These are phyloP conservation scores for Sinella curviseta DNA, from an alignment of 1,140 invertebrate species.

Conservation along the genomic window DNA sequence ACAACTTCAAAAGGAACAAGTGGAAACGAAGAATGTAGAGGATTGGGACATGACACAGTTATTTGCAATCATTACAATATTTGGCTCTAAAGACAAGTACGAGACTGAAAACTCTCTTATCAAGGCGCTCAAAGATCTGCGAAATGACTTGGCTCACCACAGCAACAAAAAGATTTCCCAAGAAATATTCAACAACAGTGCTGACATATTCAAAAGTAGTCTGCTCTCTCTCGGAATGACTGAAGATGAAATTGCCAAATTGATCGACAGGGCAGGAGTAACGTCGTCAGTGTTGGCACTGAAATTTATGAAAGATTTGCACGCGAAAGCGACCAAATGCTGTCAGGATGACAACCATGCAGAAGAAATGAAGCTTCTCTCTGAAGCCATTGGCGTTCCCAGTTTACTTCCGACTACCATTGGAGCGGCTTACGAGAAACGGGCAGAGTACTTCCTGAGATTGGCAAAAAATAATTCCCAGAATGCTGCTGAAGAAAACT, in stretches of 20 bases:
- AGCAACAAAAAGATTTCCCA: not conserved
- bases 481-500: not conserved
- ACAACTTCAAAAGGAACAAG: too few species aligned
- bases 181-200: not conserved
- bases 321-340: not conserved
- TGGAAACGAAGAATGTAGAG: too few species aligned
- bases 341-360: not conserved
- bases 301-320: not conserved
- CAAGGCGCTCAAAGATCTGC: not conserved
- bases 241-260: not conserved
- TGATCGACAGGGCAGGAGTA: not conserved
- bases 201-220: not conserved
- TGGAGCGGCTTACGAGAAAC: not conserved
- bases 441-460: not conserved
- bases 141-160: not conserved
- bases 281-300: not conserved
- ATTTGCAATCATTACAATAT: not conserved
- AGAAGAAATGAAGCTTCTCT: not conserved
- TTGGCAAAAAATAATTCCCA: not conserved
- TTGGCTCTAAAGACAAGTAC: not conserved
- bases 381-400: not conserved
- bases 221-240: not conserved
- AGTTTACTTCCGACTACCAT: not conserved
- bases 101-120: not conserved
- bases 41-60: not conserved